Base-by-base conservation (phyloP, 2,888 invertebrate genomes). In the Melinopterus prodromus region DNA sequence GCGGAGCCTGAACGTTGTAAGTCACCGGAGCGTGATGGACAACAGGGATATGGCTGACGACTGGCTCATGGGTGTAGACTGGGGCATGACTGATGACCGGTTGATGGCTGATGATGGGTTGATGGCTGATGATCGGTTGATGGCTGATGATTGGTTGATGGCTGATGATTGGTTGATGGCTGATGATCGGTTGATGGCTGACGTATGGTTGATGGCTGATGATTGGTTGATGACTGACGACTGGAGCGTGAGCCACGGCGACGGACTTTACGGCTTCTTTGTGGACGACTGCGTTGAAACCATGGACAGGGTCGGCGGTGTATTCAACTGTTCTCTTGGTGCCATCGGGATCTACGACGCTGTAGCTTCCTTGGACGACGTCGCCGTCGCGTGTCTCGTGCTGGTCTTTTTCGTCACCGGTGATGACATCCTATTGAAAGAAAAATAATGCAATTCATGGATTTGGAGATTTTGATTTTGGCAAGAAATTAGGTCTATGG, bases 171-270 rank as follows among this genome's bases (percentile, higher is more conserved):
- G 53, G 53, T 53, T 53, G 53, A 12, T 53, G 53, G 53, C 53
- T 53, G 53, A 9, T 53, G 70, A 79, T 9, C 70, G 82, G 71
- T 69, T 81, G 78, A 81, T 80, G 82, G 71, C 82, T 79, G 70
- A 81, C 77, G 16, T 71, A 7, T 53, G 53, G 53, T 7, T 7
- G 9, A 4, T 53, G 53, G 53, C 53, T 53, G 53, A 53, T 53
- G 53, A 53, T 12, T 3, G 80, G n/a, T 15, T 74, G 80, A n/a
- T 78, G 77, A 38, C 79, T 78, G 12, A 81, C 82, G 35, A 84
- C 75, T 77, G 85, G 84, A 77, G 85, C 82, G 81, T 84, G 83
- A 36, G 83, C 84, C 38, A 83, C 81, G 71, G 85, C 83, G 38
- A 82, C 75, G 71, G 82, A 83, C 76, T 84, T 81, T 53, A 78